Percentiles rank a stretch among this genome's conserved stretches.
Conservation (phyloP, 2,888 invertebrate species). For the Mesopsocus fuscifrons region DNA sequence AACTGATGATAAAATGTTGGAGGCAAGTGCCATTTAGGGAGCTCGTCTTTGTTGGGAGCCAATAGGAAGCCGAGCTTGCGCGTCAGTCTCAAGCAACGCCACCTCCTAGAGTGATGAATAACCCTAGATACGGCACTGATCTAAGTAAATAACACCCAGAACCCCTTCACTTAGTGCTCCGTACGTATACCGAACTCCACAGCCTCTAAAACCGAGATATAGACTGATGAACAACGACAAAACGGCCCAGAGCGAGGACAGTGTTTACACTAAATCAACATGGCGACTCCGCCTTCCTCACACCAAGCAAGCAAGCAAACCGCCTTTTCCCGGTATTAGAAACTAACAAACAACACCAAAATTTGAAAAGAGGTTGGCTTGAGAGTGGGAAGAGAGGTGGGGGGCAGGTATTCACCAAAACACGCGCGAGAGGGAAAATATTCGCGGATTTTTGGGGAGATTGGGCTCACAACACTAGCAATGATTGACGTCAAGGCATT, state of each 20-base stretch:
- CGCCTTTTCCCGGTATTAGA: background rate
- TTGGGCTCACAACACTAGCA: background rate
- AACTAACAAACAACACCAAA: background rate
- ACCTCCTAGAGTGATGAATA: slow-evolving; percentile 8
- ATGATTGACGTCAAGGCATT: slow-evolving; percentile 9
- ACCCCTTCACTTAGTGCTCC: no score
- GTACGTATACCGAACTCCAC: no score
- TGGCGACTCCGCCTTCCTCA: slow-evolving; percentile 10
- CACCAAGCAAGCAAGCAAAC: background rate
- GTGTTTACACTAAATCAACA: slow-evolving; percentile 10
- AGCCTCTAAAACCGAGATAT: background rate
- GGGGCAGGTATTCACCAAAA: background rate
- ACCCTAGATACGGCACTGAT: slow-evolving; percentile 5
- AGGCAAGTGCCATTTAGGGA: slow-evolving; percentile 20
- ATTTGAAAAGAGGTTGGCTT: background rate
- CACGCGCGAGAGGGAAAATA: background rate
- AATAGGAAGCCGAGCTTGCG: slow-evolving; percentile 18
- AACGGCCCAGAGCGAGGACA: slow-evolving; percentile 1
- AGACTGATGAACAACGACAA: background rate
- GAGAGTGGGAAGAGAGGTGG: background rate
- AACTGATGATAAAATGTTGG: slow-evolving; percentile 18
- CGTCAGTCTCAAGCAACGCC: slow-evolving; percentile 16
- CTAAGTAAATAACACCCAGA: slow-evolving; percentile 7
- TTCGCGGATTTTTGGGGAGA: no score
- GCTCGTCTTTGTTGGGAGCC: slow-evolving; percentile 19